Conservation (phyloP, 2,113 vertebrate species). For the Mobula hypostoma region DNA sequence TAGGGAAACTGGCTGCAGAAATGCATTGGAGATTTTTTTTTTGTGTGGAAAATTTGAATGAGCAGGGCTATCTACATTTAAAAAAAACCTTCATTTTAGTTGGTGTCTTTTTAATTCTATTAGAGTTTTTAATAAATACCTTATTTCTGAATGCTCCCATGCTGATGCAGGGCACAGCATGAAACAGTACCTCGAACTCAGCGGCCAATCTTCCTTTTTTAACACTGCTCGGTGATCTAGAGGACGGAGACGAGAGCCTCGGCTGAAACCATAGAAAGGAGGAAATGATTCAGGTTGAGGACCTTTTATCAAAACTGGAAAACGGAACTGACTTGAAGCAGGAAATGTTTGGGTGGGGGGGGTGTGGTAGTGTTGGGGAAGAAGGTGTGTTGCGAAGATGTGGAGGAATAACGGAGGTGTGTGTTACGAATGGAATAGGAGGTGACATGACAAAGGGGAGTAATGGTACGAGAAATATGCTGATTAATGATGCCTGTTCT, state of each 20-base stretch:
- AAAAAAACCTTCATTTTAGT: neutral
- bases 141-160: neutral
- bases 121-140: conserved; percentile 12
- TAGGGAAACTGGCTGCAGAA: neutral
- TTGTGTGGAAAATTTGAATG: neutral
- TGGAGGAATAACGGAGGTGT: neutral
- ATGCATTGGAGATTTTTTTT: conserved; percentile 22
- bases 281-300: no score
- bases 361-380: no score
- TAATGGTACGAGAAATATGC: neutral
- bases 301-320: no score
- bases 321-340: no score
- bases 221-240: neutral
- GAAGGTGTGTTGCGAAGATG: neutral
- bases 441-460: no score
- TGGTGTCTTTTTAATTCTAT: conserved; percentile 30
- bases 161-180: neutral
- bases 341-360: neutral
- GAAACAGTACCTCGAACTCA: neutral
- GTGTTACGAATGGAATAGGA: no score
- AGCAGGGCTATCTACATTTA: neutral
- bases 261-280: no score
- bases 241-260: neutral
- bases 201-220: neutral
- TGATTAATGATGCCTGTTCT: neutral